A percentile compares a stretch with the other conserved stretches of the same genome.
phyloP scores from a whole-genome alignment of 2,113 vertebrate species.

The Cyprinus carpio region DNA sequence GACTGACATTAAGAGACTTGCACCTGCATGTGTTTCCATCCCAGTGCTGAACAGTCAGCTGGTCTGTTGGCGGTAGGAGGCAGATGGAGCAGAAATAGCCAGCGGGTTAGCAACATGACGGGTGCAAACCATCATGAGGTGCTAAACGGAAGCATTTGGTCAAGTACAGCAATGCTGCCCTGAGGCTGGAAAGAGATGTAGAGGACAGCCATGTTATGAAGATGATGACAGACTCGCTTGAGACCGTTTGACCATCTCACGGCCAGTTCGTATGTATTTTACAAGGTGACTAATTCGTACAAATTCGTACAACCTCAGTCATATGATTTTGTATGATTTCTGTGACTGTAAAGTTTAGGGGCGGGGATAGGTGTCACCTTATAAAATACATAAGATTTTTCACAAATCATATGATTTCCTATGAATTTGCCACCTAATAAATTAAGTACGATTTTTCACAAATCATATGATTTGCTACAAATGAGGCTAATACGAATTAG shows the following conservation, averaged over 20 bases:
- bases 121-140: slow-evolving; percentile 27
- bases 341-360: too few relatives aligned
- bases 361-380: too few relatives aligned
- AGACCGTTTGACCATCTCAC: background rate
- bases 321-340: too few relatives aligned
- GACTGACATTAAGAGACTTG: slow-evolving; percentile 52
- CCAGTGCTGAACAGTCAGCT: slow-evolving; percentile 29
- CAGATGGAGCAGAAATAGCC: slow-evolving; percentile 60
- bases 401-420: too few relatives aligned
- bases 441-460: too few relatives aligned
- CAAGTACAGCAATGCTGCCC: background rate
- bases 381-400: too few relatives aligned
- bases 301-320: too few relatives aligned
- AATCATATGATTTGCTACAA: too few relatives aligned
- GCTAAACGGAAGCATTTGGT: slow-evolving; percentile 33
- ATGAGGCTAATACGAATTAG: too few relatives aligned
- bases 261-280: too few relatives aligned
- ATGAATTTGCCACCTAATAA: too few relatives aligned
- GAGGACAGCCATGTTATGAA: slow-evolving; percentile 4
- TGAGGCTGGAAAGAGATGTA: slow-evolving; percentile 1
- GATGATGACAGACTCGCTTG: background rate
- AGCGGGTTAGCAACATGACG: slow-evolving; percentile 32
- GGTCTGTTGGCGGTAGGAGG: slow-evolving; percentile 48
- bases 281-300: too few relatives aligned
- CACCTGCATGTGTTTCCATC: slow-evolving; percentile 59